Percentiles rank a stretch among this genome's conserved stretches.
Evolutionary conservation across 2,888 invertebrate species (phyloP).

Genomic region (Spatulosminthurus flaviceps): DNA sequence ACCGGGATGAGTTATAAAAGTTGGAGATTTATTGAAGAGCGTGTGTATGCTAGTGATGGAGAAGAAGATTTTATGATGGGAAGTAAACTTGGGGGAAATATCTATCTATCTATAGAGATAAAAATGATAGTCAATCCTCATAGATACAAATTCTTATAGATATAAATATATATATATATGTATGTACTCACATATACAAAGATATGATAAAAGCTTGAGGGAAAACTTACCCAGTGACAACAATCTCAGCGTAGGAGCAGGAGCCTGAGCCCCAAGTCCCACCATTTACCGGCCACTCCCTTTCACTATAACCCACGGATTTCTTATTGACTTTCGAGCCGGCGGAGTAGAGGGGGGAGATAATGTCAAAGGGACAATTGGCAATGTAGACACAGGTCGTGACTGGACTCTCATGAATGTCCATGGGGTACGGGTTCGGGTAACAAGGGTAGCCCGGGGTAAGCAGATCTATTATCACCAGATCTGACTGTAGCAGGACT

Average conservation of each 20-base stretch:
- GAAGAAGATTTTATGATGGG: too few relatives aligned
- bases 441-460: constrained; percentile 97
- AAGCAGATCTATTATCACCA: constrained; percentile 96
- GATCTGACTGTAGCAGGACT: constrained; percentile 95
- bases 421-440: constrained; percentile 83
- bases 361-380: constrained; percentile 97
- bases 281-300: constrained; percentile 95
- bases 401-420: constrained; percentile 98
- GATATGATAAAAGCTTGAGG: neutral
- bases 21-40: too few relatives aligned
- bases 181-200: neutral
- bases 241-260: constrained; percentile 97
- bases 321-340: constrained; percentile 78
- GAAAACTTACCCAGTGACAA: constrained; percentile 89
- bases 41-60: too few relatives aligned
- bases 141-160: too few relatives aligned
- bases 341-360: constrained; percentile 97
- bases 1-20: too few relatives aligned
- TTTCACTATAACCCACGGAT: constrained; percentile 87
- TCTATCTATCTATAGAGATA: too few relatives aligned
- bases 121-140: too few relatives aligned
- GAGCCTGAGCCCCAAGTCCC: constrained; percentile 96
- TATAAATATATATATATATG: too few relatives aligned
- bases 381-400: constrained; percentile 97
- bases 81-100: too few relatives aligned